Base-by-base conservation (phyloP, 2,797 vertebrate genomes). In the Echeneis naucrates region DNA sequence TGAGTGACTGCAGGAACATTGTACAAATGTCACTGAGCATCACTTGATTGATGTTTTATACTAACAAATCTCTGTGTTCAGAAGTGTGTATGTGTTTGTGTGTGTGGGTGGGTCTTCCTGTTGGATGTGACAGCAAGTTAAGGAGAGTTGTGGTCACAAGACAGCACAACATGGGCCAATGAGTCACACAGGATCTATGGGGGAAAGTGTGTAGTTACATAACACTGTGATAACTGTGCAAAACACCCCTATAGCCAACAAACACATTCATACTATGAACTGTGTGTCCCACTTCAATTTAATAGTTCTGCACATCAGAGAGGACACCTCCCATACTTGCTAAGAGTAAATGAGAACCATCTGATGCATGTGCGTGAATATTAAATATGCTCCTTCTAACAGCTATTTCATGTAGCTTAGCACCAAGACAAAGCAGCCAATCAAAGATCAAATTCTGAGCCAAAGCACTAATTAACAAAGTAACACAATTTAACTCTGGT, bases 1-100 rank as follows among this genome's bases (percentile, higher is more conserved):
- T 79, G 77, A 85, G 45, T 84, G 78, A 88, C 78, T 65, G 58
- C 45, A 7, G 56, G 71, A 62, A 87, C 83, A 86, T 80, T 1
- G 70, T 59, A 73, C 58, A 78, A 80, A 80, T 83, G 77, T 81
- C 80, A 85, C 77, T 68, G 65, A 74, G 71, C 70, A 80, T 79
- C 58, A 73, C 67, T 77, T 26, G 12, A 68, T 61, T 80, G 75
- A 44, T 78, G 33, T 63, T 60, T 62, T 58, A 54, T 26, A 57
- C 16, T 10, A 48, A 37, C 19, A 64, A 53, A 61, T 53, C 48
- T 67, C 23, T 53, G 42, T 35, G n/a, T 40, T 38, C 27, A 44
- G 5, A 59, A 53, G 21, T 42, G 30, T 58, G 38, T 59, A 47
- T 50, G 26, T 16, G 26, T 59, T 42, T 40, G 51, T 47, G 17